phyloP scores from a whole-genome alignment of 2,888 invertebrate genomes.

The Maniola hyperantus region DNA sequence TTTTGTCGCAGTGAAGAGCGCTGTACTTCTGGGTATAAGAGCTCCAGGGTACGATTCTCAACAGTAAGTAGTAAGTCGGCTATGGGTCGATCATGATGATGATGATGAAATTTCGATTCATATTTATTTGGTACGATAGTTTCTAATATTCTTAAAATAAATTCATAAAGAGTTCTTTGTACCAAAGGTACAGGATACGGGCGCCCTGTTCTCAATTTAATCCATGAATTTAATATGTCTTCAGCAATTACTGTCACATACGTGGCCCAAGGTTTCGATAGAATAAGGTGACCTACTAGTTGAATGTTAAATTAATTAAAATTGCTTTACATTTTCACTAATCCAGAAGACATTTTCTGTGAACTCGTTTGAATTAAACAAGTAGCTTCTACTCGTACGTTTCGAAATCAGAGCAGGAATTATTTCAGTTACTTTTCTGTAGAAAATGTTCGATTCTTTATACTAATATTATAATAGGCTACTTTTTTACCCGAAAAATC shows the following conservation, averaged over 20 bases:
- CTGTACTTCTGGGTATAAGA: too few relatives aligned
- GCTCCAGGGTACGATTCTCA: too few relatives aligned
- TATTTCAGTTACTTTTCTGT: background rate
- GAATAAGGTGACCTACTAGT: constrained; percentile 10
- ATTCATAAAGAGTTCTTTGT: too few relatives aligned
- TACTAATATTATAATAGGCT: too few relatives aligned
- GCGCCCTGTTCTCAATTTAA: background rate
- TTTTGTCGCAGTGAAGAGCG: too few relatives aligned
- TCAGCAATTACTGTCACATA: constrained; percentile 17
- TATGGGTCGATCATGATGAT: too few relatives aligned
- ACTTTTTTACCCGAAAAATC: too few relatives aligned
- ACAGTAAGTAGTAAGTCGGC: too few relatives aligned
- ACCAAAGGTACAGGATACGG: background rate
- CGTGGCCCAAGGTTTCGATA: background rate
- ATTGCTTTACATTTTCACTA: constrained; percentile 2
- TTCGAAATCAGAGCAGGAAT: background rate
- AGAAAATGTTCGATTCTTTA: background rate
- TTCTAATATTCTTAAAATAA: too few relatives aligned
- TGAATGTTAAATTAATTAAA: constrained; percentile 15
- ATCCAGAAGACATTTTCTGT: constrained; percentile 13
- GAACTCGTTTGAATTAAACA: constrained; percentile 3
- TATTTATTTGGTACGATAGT: too few relatives aligned
- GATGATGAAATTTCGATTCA: too few relatives aligned
- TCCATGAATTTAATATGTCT: constrained; percentile 4
- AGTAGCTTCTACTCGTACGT: background rate